phyloP scores from a whole-genome alignment of 2,113 vertebrate genomes.

The Tinamus guttatus region DNA sequence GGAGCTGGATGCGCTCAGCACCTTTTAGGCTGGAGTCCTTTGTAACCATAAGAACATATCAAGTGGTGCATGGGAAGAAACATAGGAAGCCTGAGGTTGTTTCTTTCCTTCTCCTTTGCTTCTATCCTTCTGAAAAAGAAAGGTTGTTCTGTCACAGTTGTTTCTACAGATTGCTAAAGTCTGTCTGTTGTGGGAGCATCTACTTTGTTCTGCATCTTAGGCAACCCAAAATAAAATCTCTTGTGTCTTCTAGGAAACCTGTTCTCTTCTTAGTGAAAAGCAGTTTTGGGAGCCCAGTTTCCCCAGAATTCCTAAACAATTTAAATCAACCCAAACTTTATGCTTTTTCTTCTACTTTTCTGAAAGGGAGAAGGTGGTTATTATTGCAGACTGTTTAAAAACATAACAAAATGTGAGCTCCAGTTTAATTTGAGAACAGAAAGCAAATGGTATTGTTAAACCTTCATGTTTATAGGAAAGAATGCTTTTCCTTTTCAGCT shows the following conservation, averaged over 20 bases:
- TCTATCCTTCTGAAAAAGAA: not conserved
- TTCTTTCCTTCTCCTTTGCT: not conserved
- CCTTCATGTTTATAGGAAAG: slow-evolving; percentile 45
- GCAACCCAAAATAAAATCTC: not conserved
- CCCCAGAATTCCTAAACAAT: not conserved
- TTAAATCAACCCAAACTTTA: slow-evolving; percentile 14
- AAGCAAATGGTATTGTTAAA: slow-evolving; percentile 9
- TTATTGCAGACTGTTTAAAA: slow-evolving; percentile 33
- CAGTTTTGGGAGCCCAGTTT: not conserved
- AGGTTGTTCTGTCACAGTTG: not conserved
- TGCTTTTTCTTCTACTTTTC: not conserved
- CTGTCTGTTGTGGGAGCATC: slow-evolving; percentile 21
- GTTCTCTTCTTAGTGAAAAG: not conserved
- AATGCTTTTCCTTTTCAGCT: slow-evolving; percentile 47
- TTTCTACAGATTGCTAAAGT: not conserved
- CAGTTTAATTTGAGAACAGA: slow-evolving; percentile 45
- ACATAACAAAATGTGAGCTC: slow-evolving; percentile 12
- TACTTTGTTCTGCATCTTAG: slow-evolving; percentile 24
- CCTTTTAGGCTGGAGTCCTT: not conserved
- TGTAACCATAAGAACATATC: not conserved
- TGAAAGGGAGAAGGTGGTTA: slow-evolving; percentile 6
- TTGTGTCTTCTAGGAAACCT: slow-evolving; percentile 2
- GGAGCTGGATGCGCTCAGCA: not conserved
- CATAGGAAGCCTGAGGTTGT: not conserved
- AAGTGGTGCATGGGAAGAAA: not conserved